A percentile compares a stretch with the other conserved stretches of the same genome.
Evolutionary conservation across 2,113 vertebrate genomes (phyloP).

Genomic region (Saguinus imperator): DNA sequence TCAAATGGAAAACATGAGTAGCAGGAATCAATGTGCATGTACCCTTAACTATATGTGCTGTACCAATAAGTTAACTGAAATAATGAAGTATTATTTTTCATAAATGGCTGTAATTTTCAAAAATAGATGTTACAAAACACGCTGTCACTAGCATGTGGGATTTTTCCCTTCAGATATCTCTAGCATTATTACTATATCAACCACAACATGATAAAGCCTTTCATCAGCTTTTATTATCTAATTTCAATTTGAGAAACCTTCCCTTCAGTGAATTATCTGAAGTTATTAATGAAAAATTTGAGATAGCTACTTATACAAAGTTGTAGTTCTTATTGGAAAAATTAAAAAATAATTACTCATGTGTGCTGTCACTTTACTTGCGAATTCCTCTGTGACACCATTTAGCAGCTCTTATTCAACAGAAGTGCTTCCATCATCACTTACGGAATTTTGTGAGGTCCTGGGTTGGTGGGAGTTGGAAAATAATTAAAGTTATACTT

Average conservation of each 20-base stretch:
- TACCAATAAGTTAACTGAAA: neutral
- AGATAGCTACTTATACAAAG: neutral
- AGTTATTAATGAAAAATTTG: slow-evolving; percentile 11
- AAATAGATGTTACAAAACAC: neutral
- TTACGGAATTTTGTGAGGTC: neutral
- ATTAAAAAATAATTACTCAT: slow-evolving; percentile 29
- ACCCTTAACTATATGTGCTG: neutral
- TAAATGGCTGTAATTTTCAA: neutral
- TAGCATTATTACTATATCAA: neutral
- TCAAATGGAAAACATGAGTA: neutral
- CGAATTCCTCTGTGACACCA: neutral
- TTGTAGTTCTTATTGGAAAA: neutral
- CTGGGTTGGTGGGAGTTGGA: neutral
- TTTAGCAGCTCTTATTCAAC: neutral
- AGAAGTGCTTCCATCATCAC: neutral
- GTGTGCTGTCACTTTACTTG: neutral
- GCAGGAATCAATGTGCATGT: neutral
- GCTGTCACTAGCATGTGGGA: neutral
- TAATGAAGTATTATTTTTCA: neutral
- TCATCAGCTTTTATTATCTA: neutral
- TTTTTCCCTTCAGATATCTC: neutral
- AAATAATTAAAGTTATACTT: neutral
- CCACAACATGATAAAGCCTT: neutral
- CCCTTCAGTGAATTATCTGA: neutral
- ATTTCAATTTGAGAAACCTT: neutral